Conservation (phyloP, 2,797 vertebrate species). For the Carduelis carduelis region DNA sequence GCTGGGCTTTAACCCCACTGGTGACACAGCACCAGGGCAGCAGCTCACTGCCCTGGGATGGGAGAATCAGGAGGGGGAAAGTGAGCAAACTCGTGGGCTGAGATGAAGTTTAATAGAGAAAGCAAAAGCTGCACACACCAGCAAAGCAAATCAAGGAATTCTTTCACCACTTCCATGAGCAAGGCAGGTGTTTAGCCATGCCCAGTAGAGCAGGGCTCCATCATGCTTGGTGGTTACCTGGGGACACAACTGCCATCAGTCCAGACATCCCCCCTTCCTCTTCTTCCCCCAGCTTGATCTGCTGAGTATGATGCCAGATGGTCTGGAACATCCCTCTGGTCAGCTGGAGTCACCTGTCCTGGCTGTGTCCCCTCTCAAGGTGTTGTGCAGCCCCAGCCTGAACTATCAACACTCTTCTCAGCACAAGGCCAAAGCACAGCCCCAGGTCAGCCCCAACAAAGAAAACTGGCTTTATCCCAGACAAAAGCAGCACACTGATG, state of each 20-base stretch:
- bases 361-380: neutral
- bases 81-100: neutral
- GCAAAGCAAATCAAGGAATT: neutral
- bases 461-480: neutral
- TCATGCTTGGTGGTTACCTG: neutral
- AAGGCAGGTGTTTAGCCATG: neutral
- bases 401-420: neutral
- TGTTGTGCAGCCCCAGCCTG: neutral
- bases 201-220: neutral
- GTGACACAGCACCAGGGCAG: neutral
- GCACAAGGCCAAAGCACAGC: neutral
- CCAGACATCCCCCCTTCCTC: neutral
- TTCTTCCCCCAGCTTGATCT: neutral
- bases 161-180: too few relatives aligned
- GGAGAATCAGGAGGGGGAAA: neutral
- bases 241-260: neutral
- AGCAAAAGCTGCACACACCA: neutral
- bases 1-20: neutral
- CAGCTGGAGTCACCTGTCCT: neutral
- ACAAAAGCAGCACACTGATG: neutral
- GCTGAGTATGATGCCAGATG: neutral
- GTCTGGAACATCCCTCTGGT: neutral
- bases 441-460: neutral
- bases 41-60: neutral
- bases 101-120: neutral